Base-by-base conservation (phyloP, 1,140 invertebrate species). In the Cheumatopsyche charites region DNA sequence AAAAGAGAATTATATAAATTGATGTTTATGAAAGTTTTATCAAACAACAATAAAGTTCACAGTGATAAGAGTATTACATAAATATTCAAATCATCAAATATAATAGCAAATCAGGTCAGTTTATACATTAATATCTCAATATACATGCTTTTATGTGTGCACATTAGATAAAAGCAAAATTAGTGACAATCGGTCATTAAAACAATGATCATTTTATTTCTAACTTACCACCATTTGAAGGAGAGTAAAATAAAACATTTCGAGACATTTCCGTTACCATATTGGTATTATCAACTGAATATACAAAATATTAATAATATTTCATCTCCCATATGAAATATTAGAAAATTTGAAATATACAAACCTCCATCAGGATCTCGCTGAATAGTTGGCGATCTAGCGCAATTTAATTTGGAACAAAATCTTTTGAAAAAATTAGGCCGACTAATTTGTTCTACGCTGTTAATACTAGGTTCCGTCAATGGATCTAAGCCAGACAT, bases 401-500 rank as follows among this genome's bases (percentile, higher is more conserved):
- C 2, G 21, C 66, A 68, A 13, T 68, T 68, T 1, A 68, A 55
- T 15, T 45, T 47, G 21, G 47, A 36, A 41, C 36, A 68, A 41
- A 68, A 21, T 55, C 49, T 68, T 55, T 55, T 49, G 41, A 68
- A 36, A 13, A 52, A 2, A 19, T 21, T 68, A 9, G 47, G 66
- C 15, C 25, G 41, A 6, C 17, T 52, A 11, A 29, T 17, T 52
- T 47, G 49, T 61, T 73, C 72, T 29, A 41, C 61, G 21, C 67
- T 67, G 26, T 73, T 73, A 45, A 70, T 73, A 36, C 72, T 73
- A 1, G 36, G 29, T 21, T 62, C 43, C 12, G 72, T 73, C 26
- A 73, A 45, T 1, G 72, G 72, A 49, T 73, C 72, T 26, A 73
- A 36, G 4, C 72, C 72, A 7, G 72, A 73, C 68, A 70, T 70